phyloP scores from a whole-genome alignment of 2,797 vertebrate species.

The Propithecus perrieri region DNA sequence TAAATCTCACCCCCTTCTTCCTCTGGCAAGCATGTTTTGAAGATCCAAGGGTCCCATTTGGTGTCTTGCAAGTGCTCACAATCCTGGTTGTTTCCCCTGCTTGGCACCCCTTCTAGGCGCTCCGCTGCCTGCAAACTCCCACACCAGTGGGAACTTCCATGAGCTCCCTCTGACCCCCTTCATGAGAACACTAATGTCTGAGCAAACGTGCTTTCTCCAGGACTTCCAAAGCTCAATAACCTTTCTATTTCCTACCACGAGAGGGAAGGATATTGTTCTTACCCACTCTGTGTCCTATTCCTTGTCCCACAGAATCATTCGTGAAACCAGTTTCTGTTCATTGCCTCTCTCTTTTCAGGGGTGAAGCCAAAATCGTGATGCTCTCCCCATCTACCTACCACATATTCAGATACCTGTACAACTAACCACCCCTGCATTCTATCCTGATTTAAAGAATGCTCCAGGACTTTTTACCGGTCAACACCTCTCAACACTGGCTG shows the following conservation, averaged over 20 bases:
- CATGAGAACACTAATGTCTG: background rate
- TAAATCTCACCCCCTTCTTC: background rate
- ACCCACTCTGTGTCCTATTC: background rate
- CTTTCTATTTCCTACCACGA: background rate
- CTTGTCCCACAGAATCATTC: background rate
- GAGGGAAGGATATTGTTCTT: background rate
- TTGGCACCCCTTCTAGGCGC: background rate
- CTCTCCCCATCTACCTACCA: background rate
- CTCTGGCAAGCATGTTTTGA: background rate
- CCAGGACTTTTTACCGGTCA: background rate
- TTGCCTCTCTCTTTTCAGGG: background rate
- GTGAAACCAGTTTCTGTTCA: conserved; percentile 1
- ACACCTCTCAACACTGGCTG: background rate
- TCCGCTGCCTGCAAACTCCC: background rate
- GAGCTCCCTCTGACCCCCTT: background rate
- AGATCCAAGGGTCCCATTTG: background rate
- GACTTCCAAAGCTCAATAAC: background rate
- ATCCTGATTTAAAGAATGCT: background rate
- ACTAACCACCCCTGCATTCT: background rate
- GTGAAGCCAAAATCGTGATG: background rate
- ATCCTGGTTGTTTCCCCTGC: background rate
- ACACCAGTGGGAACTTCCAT: background rate
- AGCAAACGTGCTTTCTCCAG: background rate
- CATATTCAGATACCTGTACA: background rate
- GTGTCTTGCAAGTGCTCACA: background rate